Evolutionary conservation across 1,140 invertebrate genomes (phyloP), one percentile per base, ranked within the genome.

Genomic region (Cydia strobilella): DNA sequence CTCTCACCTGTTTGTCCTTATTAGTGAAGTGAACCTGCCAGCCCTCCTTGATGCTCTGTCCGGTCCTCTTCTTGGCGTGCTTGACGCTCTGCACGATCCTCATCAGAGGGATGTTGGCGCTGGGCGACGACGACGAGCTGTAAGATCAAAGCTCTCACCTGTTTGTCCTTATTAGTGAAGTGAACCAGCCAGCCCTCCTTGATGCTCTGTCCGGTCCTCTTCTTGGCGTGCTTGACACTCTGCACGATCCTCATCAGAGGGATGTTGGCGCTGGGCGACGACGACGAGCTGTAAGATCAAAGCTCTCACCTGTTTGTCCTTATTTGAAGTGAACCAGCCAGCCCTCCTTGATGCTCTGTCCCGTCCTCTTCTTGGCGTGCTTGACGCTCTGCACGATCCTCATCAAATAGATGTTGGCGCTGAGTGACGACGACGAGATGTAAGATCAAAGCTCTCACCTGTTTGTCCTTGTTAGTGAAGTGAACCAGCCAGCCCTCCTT

Each of bases 151-250:
- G 25, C 25, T 25, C 94, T 94, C 90, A 97, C 97, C 78, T 95
- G 94, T 82, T 94, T 94, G 89, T 98, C 97, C 89, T 97, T 96
- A 86, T 97, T 98, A 12, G 98, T 98, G 87, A 96, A 98, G 93
- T 98, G 98, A 18, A 98, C 96, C 94, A 99, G 96, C 99, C 99
- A 99, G 25, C 99, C 98, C 93, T 99, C 99, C 93, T 99, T 99
- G 9, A 99, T 94, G 77, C 98, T 96, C 94, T 98, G 54, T 94
- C 97, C 75, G 59, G 96, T 96, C 77, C 96, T 93, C 86, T 97
- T 95, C 93, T 99, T 99, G 7, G 98, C 99, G 90, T 99, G 97
- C 89, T 99, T 99, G 27, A 99, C 97, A 71, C 98, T 99, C 93
- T 99, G 98, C 42, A 25, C 98, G 84, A 99, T 98, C 89, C 99